Percentiles rank a stretch among this genome's conserved stretches.
These are phyloP conservation scores for Eristalis intricaria DNA, from an alignment of 2,888 invertebrate species.

Conservation along the genomic window DNA sequence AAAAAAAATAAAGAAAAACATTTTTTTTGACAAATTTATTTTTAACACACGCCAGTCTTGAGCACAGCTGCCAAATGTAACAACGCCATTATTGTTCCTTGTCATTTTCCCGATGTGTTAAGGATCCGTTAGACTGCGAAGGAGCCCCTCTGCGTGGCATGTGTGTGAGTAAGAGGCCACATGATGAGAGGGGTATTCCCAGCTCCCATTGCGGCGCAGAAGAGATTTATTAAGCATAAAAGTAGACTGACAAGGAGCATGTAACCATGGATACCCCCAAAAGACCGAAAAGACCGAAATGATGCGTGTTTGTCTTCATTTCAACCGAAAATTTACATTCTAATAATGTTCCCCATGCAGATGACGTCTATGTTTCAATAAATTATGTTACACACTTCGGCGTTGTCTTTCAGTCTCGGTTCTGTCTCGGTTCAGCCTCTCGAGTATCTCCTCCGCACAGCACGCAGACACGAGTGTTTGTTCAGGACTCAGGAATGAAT, in stretches of 20 bases:
- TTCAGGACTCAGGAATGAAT: slow-evolving; percentile 11
- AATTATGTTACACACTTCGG: slow-evolving; percentile 7
- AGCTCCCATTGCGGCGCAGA: background rate
- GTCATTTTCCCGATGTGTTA: slow-evolving; percentile 22
- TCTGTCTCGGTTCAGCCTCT: background rate
- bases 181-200: background rate
- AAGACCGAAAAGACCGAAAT: background rate
- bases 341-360: slow-evolving; percentile 36
- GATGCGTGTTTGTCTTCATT: background rate
- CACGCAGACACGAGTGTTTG: background rate
- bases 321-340: slow-evolving; percentile 45
- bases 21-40: slow-evolving; percentile 45
- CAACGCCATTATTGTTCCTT: slow-evolving; percentile 33
- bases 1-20: too few species aligned
- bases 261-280: background rate
- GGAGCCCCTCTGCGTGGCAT: background rate
- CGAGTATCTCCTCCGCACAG: background rate
- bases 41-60: slow-evolving; percentile 30
- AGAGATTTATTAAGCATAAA: background rate
- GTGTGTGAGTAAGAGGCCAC: background rate
- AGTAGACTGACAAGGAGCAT: background rate
- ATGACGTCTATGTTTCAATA: slow-evolving; percentile 56
- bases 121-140: background rate
- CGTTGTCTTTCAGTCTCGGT: background rate
- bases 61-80: slow-evolving; percentile 50